Conservation (phyloP, 2,113 vertebrate species). For the Stictonetta naevosa region DNA sequence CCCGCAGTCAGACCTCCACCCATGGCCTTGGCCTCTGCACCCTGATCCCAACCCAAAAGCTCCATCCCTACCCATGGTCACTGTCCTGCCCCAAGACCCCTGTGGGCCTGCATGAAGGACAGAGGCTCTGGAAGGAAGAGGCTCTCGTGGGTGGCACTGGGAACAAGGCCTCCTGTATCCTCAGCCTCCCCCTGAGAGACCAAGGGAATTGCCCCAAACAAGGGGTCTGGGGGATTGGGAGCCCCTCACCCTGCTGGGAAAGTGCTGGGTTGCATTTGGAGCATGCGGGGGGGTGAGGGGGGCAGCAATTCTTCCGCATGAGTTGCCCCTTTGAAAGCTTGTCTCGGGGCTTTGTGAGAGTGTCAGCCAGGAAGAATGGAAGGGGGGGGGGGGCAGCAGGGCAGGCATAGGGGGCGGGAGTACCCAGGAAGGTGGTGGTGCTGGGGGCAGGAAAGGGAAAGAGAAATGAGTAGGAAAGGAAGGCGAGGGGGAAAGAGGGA, state of each 20-base stretch:
- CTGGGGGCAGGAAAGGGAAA: neutral
- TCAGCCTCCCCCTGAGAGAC: neutral
- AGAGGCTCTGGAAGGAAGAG: neutral
- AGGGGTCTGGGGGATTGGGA: conserved; percentile 14
- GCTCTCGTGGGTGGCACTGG: neutral
- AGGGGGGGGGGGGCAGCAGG: neutral
- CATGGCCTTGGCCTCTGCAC: accelerated
- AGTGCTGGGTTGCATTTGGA: neutral
- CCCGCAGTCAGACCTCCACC: neutral
- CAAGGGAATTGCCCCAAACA: neutral
- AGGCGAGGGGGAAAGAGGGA: neutral
- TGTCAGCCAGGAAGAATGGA: conserved; percentile 55
- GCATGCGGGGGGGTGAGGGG: neutral
- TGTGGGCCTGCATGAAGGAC: neutral
- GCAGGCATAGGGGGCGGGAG: conserved; percentile 10
- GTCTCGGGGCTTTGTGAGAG: conserved; percentile 59
- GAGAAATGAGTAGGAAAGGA: neutral
- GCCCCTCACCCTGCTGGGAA: conserved; percentile 56
- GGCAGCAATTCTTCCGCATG: conserved; percentile 61
- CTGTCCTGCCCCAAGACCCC: neutral
- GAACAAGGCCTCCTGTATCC: neutral
- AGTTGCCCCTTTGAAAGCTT: conserved; percentile 63
- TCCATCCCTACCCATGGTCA: neutral
- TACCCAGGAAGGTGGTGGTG: neutral
- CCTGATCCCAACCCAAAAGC: neutral